Base-by-base conservation (phyloP, 2,797 vertebrate species). In the Mormyrops boulengeri region DNA sequence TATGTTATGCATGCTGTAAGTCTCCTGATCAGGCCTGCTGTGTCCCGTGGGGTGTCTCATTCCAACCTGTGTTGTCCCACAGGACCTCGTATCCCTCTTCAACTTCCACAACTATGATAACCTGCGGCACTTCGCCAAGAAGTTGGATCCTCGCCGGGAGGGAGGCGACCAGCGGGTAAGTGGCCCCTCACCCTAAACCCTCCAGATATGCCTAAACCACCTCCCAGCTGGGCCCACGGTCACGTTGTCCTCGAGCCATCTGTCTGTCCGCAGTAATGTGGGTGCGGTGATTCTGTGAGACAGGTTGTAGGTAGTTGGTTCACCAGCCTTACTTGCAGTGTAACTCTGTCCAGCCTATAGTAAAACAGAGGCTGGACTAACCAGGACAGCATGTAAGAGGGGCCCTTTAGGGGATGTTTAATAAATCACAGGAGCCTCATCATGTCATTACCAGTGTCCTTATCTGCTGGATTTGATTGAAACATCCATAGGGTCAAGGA, bases 21-120 rank as follows among this genome's bases (percentile, higher is more conserved):
- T n/a, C 41, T 84, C n/a, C 44, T 47, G 19, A 4, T 6, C 38
- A 2, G 19, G n/a, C 44, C 4, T 50, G 8, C 9, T 26, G 19
- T 26, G 66, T 69, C 66, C 8, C 1, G 1, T 30, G 66, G 66
- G 66, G 1, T 34, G 1, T 69, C 38, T 88, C 87, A 88, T 47
- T 26, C 8, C 11, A n/a, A 22, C 26, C 34, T 22, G 11, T 73
- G 62, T 22, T 73, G 12, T 47, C 90, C 94, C 94, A 22, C 94
- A 99, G 98, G 98, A 99, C 92, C 95, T 99, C 92, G 97, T 99
- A 92, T 97, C 97, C 44, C 94, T 98, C 90, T 99, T 94, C 91
- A 99, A 99, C 95, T 99, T 99, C 92, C 98, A 99, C 95, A 99
- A 99, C 95, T 99, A 99, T 34, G 98, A 99, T 92, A 99, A 99